Conservation (phyloP, 2,888 invertebrate genomes). For the Nymphalis urticae region DNA sequence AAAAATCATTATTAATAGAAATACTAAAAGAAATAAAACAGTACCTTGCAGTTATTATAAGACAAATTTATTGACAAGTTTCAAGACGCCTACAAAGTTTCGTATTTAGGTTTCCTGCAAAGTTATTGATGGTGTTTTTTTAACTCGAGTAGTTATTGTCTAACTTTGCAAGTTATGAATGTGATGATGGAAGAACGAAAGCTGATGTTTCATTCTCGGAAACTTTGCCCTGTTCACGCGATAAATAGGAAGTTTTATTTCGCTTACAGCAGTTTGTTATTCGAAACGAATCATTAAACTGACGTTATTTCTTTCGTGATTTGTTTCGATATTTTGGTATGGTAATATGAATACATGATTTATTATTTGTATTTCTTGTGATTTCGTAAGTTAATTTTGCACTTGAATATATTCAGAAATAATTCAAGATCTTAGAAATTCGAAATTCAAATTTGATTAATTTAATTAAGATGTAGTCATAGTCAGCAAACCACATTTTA, state of each 20-base stretch:
- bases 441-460: neutral
- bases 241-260: constrained; percentile 37
- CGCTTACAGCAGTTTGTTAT: constrained; percentile 35
- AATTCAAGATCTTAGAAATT: neutral
- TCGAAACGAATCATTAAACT: constrained; percentile 36
- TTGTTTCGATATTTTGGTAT: constrained; percentile 28
- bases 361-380: constrained; percentile 15
- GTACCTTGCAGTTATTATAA: constrained; percentile 17
- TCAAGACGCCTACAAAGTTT: constrained; percentile 28
- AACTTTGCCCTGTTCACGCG: constrained; percentile 34
- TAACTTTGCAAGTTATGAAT: constrained; percentile 41
- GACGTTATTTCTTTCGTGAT: constrained; percentile 31
- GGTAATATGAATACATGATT: constrained; percentile 21
- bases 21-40: constrained; percentile 14
- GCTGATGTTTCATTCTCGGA: constrained; percentile 38
- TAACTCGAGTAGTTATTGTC: constrained; percentile 40
- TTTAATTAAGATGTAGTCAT: neutral
- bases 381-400: constrained; percentile 10
- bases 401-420: neutral
- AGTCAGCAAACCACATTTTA: constrained; percentile 1
- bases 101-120: constrained; percentile 29
- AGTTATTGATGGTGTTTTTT: constrained; percentile 42
- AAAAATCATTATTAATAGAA: constrained; percentile 1
- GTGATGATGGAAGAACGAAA: constrained; percentile 37
- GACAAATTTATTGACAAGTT: constrained; percentile 32